Base-by-base conservation (phyloP, 2,113 vertebrate species). In the Opisthocomus hoazin region DNA sequence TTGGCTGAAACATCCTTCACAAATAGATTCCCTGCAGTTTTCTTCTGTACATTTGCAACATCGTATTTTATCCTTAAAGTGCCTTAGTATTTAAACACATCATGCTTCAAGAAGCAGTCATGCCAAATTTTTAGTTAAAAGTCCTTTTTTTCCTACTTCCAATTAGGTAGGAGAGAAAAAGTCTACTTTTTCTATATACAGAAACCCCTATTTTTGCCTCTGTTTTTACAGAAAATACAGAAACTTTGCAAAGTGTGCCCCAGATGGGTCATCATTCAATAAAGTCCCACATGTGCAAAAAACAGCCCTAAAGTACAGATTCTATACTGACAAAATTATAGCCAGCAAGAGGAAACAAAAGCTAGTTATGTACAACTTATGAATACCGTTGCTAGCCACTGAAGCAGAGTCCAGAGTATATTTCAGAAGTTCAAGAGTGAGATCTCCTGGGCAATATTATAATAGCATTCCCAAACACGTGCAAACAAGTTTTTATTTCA, bases 211-310 rank as follows among this genome's bases (percentile, higher is more conserved):
- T 20, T 70, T 85, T 75, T 82, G 16, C 26, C 46, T 80, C 32
- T 37, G 7, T 43, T 93, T 94, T 87, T 41, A 24, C 5, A 81
- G 76, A 76, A 83, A 79, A 36, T 17, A 22, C 11, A 68, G 26
- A 90, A 80, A 87, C 11, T 24, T 50, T 80, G 30, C 51, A 37
- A 91, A 77, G 61, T 7, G 9, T 69, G 66, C 66, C 86, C 50
- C 92, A 84, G 74, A 91, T 84, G 88, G 57, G 27, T 91, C 80
- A 87, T 95, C 32, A 78, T 93, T 56, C 50, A 64, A 61, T 87
- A 64, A 93, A 81, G 56, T 51, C 93, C 74, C 81, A 92, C 34
- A 65, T 78, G 53, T 82, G 79, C 73, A 93, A 97, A 94, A 84
- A 3, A 10, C 51, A 85, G 53, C 20, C 54, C 64, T 93, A 85